These are phyloP conservation scores for Tyto alba DNA, from an alignment of 2,113 vertebrate genomes.

Conservation along the genomic window DNA sequence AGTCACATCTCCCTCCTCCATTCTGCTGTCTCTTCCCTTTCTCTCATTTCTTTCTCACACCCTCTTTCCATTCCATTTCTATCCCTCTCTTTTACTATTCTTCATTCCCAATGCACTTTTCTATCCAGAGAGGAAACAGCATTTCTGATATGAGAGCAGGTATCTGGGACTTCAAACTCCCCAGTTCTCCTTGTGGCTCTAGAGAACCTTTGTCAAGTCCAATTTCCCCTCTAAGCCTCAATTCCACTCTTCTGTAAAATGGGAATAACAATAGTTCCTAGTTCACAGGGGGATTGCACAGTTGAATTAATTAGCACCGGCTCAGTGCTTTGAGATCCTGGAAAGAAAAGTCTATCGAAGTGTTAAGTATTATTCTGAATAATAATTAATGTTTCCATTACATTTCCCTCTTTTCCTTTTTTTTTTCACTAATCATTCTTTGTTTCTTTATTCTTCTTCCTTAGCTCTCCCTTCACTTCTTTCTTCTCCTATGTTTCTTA, in stretches of 20 bases:
- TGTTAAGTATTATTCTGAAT: slow-evolving; percentile 39
- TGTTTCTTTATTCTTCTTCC: neutral
- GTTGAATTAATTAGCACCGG: slow-evolving; percentile 19
- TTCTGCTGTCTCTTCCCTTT: slow-evolving; percentile 15
- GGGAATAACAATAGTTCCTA: neutral
- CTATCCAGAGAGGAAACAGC: neutral
- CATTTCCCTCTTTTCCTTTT: neutral
- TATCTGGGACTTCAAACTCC: neutral
- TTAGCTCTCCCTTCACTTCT: neutral
- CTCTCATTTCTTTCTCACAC: neutral
- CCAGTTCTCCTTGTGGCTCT: neutral
- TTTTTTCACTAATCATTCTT: neutral
- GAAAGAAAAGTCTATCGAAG: slow-evolving; percentile 29
- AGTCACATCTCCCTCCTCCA: slow-evolving; percentile 62
- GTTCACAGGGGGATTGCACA: neutral
- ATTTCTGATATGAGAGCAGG: neutral
- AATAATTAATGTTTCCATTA: slow-evolving; percentile 5
- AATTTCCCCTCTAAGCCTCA: neutral
- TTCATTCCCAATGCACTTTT: neutral
- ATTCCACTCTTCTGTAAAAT: slow-evolving; percentile 3
- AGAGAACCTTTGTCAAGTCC: slow-evolving; percentile 1
- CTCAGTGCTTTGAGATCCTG: slow-evolving; percentile 47
- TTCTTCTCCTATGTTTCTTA: neutral
- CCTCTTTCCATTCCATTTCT: neutral
- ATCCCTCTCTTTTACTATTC: neutral